Evolutionary conservation across 2,888 invertebrate genomes (phyloP), one percentile per base, ranked within the genome.

Genomic region (Epistrophe grossulariae): DNA sequence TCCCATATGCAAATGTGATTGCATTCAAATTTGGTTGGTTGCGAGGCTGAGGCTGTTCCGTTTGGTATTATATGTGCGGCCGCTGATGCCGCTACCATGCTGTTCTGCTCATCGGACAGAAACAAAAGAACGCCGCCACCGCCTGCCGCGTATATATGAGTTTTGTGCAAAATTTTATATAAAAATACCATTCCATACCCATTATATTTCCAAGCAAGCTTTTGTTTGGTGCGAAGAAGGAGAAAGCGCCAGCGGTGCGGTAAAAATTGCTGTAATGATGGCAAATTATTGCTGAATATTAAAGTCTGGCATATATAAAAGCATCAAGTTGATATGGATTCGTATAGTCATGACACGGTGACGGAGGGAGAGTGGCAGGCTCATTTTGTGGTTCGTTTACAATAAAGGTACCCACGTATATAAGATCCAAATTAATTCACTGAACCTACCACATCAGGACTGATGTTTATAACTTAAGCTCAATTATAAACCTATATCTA

Each of bases 1-100:
- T 85, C 84, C 48, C 77, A 73, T 81, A 87, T 87, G 87, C 82
- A 84, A 84, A 84, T 84, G 84, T 82, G 85, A 85, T 78, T 87
- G 83, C 87, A 82, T 87, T 76, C 76, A 76, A 76, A 77, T 59
- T 72, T 50, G 52, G 64, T 31, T 43, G 35, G 68, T 55, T 19
- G 57, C n/a, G n/a, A n/a, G n/a, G 57, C 48, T 28, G 72, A 59
- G 57, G 52, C 60, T 52, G 64, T 52, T 40, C 52, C 74, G 38
- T 38, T 40, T 62, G 28, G 62, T 35, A 50, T 74, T 62, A 40
- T 52, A 15, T 19, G 45, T 17, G 40, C 52, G 1, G 13, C 52
- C 13, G 52, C 52, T 19, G 9, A 2, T 38, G 19, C 19, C 17
- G 10, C 48, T 64, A 31, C 45, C 71, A 50, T 82, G 50, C 43